Conservation (phyloP, 2,113 vertebrate genomes). For the Daboia siamensis region DNA sequence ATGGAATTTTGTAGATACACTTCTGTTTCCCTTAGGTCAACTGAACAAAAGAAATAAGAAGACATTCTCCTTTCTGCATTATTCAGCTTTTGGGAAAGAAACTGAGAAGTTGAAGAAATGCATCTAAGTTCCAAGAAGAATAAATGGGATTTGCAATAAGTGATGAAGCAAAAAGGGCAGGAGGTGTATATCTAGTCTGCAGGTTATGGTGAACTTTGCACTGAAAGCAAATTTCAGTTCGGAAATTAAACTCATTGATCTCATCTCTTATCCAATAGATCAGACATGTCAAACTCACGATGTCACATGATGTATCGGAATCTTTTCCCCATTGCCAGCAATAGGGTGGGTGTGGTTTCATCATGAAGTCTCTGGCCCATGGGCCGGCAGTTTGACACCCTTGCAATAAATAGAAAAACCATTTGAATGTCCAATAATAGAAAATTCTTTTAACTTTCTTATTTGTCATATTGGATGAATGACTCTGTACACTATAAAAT, state of each 20-base stretch:
- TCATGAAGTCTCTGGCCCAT: fast-evolving
- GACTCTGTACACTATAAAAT: not conserved
- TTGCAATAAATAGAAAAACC: not conserved
- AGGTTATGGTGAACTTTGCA: not conserved
- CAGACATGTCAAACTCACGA: too few relatives aligned
- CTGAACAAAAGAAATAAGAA: not conserved
- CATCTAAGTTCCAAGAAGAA: not conserved
- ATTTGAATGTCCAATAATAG: not conserved
- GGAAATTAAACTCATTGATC: not conserved
- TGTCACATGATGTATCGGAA: too few relatives aligned
- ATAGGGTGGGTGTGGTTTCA: too few relatives aligned
- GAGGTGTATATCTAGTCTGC: not conserved
- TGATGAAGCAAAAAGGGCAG: not conserved
- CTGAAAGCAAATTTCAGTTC: not conserved
- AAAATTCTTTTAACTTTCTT: not conserved
- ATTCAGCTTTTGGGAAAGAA: not conserved
- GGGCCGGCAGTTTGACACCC: too few relatives aligned
- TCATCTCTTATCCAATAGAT: not conserved
- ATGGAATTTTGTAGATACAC: not conserved
- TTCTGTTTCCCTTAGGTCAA: not conserved
- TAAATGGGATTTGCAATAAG: not conserved
- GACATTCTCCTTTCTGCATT: not conserved
- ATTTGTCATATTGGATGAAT: not conserved
- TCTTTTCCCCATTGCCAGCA: too few relatives aligned
- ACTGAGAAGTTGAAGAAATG: not conserved